Conservation (phyloP, 2,113 vertebrate genomes). For the Triplophysa rosa region DNA sequence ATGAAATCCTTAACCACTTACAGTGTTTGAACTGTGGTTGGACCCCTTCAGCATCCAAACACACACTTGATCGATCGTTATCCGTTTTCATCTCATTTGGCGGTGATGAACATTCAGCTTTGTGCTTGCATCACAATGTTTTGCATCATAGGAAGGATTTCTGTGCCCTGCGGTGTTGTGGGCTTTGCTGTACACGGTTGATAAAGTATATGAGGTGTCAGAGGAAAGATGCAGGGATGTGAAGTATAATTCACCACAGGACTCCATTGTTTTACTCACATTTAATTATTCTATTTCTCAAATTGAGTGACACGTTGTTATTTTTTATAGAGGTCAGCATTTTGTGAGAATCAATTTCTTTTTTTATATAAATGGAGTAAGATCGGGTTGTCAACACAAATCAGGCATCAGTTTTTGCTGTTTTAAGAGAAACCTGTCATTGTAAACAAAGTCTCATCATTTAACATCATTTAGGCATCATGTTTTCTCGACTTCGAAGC, state of each 20-base stretch:
- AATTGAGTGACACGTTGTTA: slow-evolving; percentile 29
- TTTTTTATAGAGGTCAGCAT: slow-evolving; percentile 11
- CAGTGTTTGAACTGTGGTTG: too few relatives aligned
- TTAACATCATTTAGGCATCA: background rate
- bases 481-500: background rate
- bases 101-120: background rate
- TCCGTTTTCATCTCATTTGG: background rate
- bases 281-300: slow-evolving; percentile 36
- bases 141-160: background rate
- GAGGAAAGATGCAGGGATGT: slow-evolving; percentile 21
- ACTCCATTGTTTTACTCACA: slow-evolving; percentile 33
- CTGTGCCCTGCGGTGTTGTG: slow-evolving; percentile 7
- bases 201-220: slow-evolving; percentile 17
- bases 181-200: slow-evolving; percentile 12
- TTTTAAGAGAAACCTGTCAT: background rate
- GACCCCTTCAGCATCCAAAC: background rate
- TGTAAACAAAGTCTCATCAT: slow-evolving; percentile 6
- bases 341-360: background rate
- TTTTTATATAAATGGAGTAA: slow-evolving; percentile 1
- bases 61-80: background rate
- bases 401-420: background rate
- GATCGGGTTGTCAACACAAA: background rate
- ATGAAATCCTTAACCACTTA: background rate
- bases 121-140: background rate
- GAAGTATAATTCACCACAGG: slow-evolving; percentile 29